Evolutionary conservation across 35 echinoderm and acorn worm genomes (phyloP).

Genomic region (Apostichopus californicus): DNA sequence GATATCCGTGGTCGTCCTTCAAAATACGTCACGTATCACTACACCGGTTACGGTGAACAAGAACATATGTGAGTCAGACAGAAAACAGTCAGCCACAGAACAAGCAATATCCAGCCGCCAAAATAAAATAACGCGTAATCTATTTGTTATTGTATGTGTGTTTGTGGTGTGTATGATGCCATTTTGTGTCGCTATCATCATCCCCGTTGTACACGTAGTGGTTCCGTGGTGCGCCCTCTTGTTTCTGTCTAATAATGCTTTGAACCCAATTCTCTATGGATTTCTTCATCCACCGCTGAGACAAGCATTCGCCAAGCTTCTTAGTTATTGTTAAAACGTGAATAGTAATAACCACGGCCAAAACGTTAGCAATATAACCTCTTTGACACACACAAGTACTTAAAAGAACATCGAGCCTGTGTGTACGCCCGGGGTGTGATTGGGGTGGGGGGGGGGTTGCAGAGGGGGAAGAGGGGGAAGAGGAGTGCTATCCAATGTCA

Average conservation of each 20-base stretch:
- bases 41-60: background rate
- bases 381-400: too few species aligned
- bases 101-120: background rate
- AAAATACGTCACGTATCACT: background rate
- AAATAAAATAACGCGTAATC: slow-evolving; percentile 9
- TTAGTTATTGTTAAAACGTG: background rate
- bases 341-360: too few species aligned
- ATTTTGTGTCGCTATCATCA: slow-evolving; percentile 24
- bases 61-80: background rate
- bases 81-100: background rate
- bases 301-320: background rate
- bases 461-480: too few species aligned
- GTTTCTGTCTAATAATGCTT: background rate
- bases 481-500: too few species aligned
- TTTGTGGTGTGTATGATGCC: slow-evolving; percentile 7
- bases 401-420: too few species aligned
- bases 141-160: slow-evolving; percentile 18
- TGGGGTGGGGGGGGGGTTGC: too few species aligned
- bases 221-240: slow-evolving; percentile 24
- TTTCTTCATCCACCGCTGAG: too few species aligned
- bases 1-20: background rate
- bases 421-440: too few species aligned
- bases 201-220: background rate
- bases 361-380: too few species aligned
- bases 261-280: too few species aligned